phyloP scores from a whole-genome alignment of 1,140 invertebrate genomes.

The Drosophila parvula region DNA sequence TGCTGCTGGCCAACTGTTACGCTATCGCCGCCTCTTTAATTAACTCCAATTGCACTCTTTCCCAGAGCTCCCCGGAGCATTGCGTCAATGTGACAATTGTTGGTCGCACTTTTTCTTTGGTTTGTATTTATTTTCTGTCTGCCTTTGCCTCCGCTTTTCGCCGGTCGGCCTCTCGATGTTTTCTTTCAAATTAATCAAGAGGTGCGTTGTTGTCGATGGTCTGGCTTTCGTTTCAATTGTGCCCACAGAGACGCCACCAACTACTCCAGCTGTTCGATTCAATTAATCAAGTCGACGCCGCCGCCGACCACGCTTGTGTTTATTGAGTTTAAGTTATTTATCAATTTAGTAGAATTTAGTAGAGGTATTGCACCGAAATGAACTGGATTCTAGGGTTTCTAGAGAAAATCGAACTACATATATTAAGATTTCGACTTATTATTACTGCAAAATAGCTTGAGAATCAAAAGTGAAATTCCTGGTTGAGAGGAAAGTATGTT shows the following conservation, averaged over 20 bases:
- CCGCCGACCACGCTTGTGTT: background rate
- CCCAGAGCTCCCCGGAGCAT: conserved; percentile 25
- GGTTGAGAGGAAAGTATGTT: too few relatives aligned
- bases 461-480: background rate
- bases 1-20: conserved; percentile 53
- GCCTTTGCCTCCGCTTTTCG: conserved; percentile 8
- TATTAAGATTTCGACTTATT: background rate
- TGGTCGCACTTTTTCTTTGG: conserved; percentile 59
- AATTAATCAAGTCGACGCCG: conserved; percentile 26
- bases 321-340: conserved; percentile 40
- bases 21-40: conserved; percentile 65
- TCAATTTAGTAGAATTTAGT: conserved; percentile 12
- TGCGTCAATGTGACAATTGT: conserved; percentile 81
- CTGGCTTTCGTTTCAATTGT: conserved; percentile 48
- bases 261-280: conserved; percentile 48
- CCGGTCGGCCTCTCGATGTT: conserved; percentile 14
- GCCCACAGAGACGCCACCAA: conserved; percentile 17
- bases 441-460: background rate
- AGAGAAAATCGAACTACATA: background rate
- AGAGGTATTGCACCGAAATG: background rate
- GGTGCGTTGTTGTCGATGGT: conserved; percentile 40
- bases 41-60: conserved; percentile 69
- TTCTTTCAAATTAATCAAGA: conserved; percentile 44
- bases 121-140: conserved; percentile 22
- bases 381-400: background rate